Conservation (phyloP, 2,888 invertebrate genomes). For the Calameuta filiformis region DNA sequence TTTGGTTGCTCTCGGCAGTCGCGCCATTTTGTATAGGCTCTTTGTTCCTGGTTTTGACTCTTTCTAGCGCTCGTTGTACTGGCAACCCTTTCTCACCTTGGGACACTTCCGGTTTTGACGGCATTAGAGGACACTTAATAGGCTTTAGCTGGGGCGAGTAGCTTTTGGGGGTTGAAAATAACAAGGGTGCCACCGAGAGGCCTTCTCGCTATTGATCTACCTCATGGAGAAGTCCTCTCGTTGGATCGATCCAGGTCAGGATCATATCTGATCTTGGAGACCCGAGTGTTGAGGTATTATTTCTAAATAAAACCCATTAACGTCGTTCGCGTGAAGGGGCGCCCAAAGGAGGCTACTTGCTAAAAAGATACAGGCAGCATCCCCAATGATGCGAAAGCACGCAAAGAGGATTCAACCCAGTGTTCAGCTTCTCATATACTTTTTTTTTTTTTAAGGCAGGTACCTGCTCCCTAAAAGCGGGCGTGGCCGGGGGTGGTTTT, state of each 20-base stretch:
- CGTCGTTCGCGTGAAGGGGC: background rate
- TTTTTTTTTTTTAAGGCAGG: background rate
- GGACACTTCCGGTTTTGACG: background rate
- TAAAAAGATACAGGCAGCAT: background rate
- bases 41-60: background rate
- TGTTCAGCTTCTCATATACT: background rate
- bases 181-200: background rate
- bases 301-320: background rate
- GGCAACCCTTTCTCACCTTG: background rate
- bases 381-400: background rate
- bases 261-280: background rate
- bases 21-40: background rate
- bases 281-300: background rate
- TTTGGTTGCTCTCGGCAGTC: background rate
- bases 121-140: background rate
- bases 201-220: background rate
- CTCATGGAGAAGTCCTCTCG: background rate
- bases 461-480: slow-evolving; percentile 30
- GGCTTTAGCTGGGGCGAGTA: background rate
- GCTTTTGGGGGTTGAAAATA: no score
- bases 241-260: background rate
- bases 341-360: background rate
- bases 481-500: slow-evolving; percentile 39
- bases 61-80: background rate
- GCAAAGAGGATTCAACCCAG: background rate